These are phyloP conservation scores for Zaprionus gabonicus DNA, from an alignment of 1,140 invertebrate genomes.

Conservation along the genomic window DNA sequence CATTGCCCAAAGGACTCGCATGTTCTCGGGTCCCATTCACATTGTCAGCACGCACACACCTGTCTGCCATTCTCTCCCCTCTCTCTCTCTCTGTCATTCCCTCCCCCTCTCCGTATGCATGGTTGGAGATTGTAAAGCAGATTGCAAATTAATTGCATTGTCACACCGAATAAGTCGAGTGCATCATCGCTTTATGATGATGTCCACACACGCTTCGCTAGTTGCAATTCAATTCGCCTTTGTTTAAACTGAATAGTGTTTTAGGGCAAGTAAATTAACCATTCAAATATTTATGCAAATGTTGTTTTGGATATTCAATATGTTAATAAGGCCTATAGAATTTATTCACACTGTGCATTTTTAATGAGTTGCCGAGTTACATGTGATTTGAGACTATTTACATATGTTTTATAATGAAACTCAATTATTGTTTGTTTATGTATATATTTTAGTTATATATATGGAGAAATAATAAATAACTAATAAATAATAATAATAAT, in stretches of 20 bases:
- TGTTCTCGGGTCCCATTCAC: conserved; percentile 21
- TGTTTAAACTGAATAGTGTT: background rate
- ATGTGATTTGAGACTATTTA: background rate
- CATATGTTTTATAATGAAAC: background rate
- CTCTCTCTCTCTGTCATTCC: background rate
- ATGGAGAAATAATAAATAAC: no score
- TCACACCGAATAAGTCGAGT: background rate
- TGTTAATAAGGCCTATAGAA: background rate
- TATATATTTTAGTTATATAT: no score
- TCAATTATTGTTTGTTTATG: background rate
- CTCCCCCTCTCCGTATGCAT: background rate
- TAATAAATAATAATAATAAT: no score
- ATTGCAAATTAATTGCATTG: conserved; percentile 22
- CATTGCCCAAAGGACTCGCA: conserved; percentile 11
- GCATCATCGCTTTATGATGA: background rate
- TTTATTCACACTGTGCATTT: background rate
- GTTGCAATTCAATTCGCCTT: background rate
- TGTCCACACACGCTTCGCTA: background rate
- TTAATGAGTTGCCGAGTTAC: background rate
- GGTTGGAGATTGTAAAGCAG: background rate
- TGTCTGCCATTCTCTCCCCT: background rate
- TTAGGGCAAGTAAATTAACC: background rate
- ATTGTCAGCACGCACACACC: background rate
- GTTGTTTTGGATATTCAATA: background rate
- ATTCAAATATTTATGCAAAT: background rate